Evolutionary conservation across 2,113 vertebrate species (phyloP).

Genomic region (Centropristis striata): DNA sequence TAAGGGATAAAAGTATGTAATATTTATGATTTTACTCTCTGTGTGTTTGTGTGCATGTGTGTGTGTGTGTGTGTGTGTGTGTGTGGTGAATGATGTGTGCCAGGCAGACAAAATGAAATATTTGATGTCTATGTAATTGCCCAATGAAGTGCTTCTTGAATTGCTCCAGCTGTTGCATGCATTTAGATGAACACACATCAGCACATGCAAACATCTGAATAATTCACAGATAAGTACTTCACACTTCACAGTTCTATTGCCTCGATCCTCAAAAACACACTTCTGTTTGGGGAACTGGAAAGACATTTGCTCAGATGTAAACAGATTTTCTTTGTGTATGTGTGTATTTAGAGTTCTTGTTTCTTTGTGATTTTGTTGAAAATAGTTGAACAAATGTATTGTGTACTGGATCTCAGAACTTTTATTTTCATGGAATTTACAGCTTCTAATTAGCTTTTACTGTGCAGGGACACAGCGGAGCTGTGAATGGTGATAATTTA

Average conservation of each 20-base stretch:
- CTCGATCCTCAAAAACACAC: background rate
- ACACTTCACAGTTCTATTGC: background rate
- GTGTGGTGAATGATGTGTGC: background rate
- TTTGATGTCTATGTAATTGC: constrained; percentile 38
- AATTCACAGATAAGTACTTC: constrained; percentile 12
- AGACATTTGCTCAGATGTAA: background rate
- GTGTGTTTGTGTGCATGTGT: background rate
- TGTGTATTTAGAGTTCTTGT: background rate
- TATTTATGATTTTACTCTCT: constrained; percentile 43
- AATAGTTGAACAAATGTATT: background rate
- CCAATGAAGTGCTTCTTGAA: constrained; percentile 27
- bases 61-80: background rate
- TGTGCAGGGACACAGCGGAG: too few relatives aligned
- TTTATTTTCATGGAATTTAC: too few relatives aligned
- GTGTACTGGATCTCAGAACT: background rate
- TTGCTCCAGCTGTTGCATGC: background rate
- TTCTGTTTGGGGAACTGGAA: background rate
- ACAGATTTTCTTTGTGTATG: background rate
- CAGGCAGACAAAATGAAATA: constrained; percentile 1
- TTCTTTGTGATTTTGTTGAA: background rate
- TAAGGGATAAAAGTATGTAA: constrained; percentile 24
- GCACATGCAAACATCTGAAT: constrained; percentile 11
- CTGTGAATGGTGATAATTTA: too few relatives aligned
- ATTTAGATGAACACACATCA: constrained; percentile 23
- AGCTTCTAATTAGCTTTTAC: background rate